Evolutionary conservation across 2,113 vertebrate genomes (phyloP).

Genomic region (Caracal caracal): DNA sequence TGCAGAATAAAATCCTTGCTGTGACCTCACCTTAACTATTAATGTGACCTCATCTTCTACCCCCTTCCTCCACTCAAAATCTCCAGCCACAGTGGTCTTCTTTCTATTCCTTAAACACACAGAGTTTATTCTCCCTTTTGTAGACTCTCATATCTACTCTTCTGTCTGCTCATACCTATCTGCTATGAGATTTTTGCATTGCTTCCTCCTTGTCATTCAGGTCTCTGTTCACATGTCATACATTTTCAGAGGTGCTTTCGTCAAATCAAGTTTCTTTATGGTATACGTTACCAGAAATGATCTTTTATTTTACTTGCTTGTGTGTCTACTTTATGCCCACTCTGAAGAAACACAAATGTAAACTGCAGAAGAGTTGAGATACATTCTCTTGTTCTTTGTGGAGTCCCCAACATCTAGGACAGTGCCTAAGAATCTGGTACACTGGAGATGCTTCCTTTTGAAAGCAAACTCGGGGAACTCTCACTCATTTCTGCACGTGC

Average conservation of each 20-base stretch:
- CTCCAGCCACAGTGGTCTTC: not conserved
- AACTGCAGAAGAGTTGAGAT: not conserved
- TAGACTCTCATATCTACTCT: not conserved
- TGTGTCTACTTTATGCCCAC: not conserved
- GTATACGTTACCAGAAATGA: not conserved
- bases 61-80: not conserved
- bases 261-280: constrained; percentile 10
- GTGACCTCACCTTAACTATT: not conserved
- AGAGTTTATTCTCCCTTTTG: not conserved
- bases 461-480: not conserved
- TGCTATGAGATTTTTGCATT: not conserved
- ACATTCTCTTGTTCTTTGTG: not conserved
- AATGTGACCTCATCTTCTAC: not conserved
- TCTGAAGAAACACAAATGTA: not conserved
- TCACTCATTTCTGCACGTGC: not conserved
- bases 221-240: not conserved
- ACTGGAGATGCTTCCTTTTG: not conserved
- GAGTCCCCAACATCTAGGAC: not conserved
- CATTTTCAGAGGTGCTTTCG: not conserved
- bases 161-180: not conserved
- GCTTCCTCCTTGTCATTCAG: not conserved
- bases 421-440: not conserved
- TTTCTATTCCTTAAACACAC: not conserved
- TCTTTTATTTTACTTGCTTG: not conserved
- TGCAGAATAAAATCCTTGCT: not conserved